Evolutionary conservation across 2,113 vertebrate species (phyloP), one percentile per base, ranked within the genome.

Genomic region (Empidonax traillii): DNA sequence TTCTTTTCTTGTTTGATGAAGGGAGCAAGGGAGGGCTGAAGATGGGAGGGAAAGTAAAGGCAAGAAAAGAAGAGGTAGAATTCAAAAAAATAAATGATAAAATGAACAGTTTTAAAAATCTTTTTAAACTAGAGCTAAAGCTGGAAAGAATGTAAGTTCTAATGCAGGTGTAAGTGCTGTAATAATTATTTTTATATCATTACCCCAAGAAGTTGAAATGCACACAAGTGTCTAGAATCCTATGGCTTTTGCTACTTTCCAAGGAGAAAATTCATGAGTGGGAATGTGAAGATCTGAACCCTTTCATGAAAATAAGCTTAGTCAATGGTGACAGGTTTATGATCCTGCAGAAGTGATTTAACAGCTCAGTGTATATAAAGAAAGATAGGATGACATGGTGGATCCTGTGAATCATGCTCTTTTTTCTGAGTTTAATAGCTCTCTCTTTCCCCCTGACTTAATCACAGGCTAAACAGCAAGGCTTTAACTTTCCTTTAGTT

Each of bases 61-160:
- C 53, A 75, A 53, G 66, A 58, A 44, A 75, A 53, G 61, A 53
- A 44, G 37, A 88, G 9, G 10, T 72, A 24, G 11, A 91, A 85
- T 75, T 76, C 0, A 15, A 49, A 87, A 88, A 88, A 80, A 41
- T 14, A 55, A 67, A 59, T 79, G 1, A 58, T 35, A 27, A 72
- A 72, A 67, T 53, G 5, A 80, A 68, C 7, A 22, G 23, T 43
- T 89, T 85, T 33, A 2, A 85, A 91, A 44, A 28, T 55, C 14
- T 83, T 62, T 77, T 56, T 81, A 43, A 92, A 89, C 75, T 89
- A 74, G 55, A 85, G 87, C 87, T 96, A 93, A 97, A 95, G 91
- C 78, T 96, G 95, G 93, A 96, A 95, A 89, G 18, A 77, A 80
- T 19, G 1, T 56, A 66, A 74, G 5, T 85, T 85, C 51, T 55